A percentile compares a stretch with the other conserved stretches of the same genome.
Evolutionary conservation across 1,140 invertebrate genomes (phyloP).

Genomic region (Drosophila elegans): DNA sequence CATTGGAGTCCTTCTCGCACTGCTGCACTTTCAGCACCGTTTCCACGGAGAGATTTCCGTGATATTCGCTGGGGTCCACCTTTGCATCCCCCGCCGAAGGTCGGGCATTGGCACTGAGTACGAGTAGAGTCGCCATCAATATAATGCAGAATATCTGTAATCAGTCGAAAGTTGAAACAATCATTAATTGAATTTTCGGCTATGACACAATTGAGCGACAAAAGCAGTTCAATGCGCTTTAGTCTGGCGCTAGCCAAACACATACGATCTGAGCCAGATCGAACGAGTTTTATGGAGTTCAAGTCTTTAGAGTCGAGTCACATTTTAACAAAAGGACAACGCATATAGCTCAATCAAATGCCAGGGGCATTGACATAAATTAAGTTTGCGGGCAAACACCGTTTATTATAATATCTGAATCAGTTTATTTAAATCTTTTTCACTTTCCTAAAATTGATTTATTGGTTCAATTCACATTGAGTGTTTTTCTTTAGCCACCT

Average conservation of each 20-base stretch:
- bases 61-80: constrained; percentile 61
- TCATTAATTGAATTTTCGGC: constrained; percentile 32
- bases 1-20: constrained; percentile 63
- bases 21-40: constrained; percentile 75
- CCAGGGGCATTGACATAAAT: constrained; percentile 7
- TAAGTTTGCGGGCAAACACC: neutral
- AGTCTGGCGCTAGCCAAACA: constrained; percentile 13
- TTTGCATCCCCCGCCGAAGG: constrained; percentile 40
- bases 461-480: constrained; percentile 24
- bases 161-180: constrained; percentile 12
- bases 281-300: constrained; percentile 13
- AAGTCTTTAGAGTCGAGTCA: neutral
- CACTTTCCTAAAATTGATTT: constrained; percentile 8
- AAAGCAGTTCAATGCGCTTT: constrained; percentile 12
- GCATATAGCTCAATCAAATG: neutral
- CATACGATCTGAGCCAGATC: constrained; percentile 10
- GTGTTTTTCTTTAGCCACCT: constrained; percentile 2
- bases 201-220: constrained; percentile 6
- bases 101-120: constrained; percentile 24
- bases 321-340: constrained; percentile 11
- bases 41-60: constrained; percentile 63
- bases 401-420: neutral
- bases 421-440: constrained; percentile 21
- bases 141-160: constrained; percentile 53
- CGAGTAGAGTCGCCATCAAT: constrained; percentile 15